These are phyloP conservation scores for Calonectris borealis DNA, from an alignment of 2,113 vertebrate species.

Conservation along the genomic window DNA sequence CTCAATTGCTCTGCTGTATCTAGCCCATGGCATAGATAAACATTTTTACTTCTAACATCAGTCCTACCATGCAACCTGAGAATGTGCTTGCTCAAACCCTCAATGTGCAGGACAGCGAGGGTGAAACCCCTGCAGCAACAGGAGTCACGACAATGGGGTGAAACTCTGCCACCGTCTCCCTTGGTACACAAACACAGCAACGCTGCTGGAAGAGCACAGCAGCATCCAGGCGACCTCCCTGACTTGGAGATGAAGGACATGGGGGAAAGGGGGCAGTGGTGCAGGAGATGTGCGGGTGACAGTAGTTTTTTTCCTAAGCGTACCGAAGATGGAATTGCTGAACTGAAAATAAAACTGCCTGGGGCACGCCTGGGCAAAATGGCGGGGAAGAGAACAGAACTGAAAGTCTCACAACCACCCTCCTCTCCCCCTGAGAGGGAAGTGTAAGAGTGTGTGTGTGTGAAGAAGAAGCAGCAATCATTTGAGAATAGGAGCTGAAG, in stretches of 20 bases:
- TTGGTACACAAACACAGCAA: background rate
- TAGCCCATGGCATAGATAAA: background rate
- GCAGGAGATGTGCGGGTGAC: background rate
- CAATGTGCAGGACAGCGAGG: background rate
- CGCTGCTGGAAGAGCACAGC: background rate
- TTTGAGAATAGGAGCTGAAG: background rate
- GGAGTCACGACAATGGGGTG: fast-evolving
- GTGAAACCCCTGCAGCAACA: background rate
- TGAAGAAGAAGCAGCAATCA: background rate
- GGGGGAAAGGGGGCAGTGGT: background rate
- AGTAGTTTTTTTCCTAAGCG: background rate
- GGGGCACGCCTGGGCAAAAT: background rate
- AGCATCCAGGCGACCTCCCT: background rate
- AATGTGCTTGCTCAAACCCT: background rate
- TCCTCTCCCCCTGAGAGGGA: background rate
- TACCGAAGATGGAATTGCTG: background rate
- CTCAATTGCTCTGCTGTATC: background rate
- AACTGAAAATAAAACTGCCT: background rate
- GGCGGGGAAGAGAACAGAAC: background rate
- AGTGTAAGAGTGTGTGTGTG: background rate
- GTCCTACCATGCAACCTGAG: background rate
- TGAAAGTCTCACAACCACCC: background rate
- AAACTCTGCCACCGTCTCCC: background rate
- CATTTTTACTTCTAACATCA: background rate
- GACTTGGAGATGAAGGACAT: background rate